Conservation (phyloP, 2,113 vertebrate genomes). For the Etia nguti region DNA sequence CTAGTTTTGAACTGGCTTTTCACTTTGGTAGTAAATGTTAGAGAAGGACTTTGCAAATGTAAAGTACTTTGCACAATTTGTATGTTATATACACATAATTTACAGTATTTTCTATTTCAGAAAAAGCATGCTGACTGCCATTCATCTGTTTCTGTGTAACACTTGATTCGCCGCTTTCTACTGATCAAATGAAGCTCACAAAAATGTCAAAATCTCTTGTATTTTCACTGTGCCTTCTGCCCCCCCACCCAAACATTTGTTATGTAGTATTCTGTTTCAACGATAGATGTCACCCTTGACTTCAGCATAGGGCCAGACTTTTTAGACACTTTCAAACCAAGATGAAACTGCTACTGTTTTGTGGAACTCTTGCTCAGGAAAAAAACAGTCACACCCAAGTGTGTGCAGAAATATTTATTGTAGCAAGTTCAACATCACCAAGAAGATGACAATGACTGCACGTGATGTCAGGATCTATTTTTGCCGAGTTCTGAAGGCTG, state of each 20-base stretch:
- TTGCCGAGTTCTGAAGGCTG: neutral
- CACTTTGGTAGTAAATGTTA: neutral
- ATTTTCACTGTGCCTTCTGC: neutral
- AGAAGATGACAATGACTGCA: neutral
- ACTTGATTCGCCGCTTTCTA: neutral
- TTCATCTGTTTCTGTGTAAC: neutral
- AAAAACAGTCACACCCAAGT: neutral
- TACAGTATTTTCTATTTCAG: neutral
- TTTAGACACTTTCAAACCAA: neutral
- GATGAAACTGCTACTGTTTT: neutral
- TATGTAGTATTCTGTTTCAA: neutral
- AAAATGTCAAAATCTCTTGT: neutral
- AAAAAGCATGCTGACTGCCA: neutral
- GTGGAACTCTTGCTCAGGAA: neutral
- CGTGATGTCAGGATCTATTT: neutral
- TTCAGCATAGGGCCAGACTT: neutral
- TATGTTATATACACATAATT: neutral
- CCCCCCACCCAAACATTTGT: neutral
- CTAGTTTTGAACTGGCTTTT: neutral
- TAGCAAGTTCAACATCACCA: neutral
- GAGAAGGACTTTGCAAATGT: neutral
- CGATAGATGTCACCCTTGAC: slow-evolving; percentile 36
- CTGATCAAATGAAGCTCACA: neutral
- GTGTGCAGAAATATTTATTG: neutral
- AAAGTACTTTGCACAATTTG: neutral